These are phyloP conservation scores for Chondrosia reniformis DNA, from an alignment of 37 sponge, comb jelly and placozoan species.

Conservation along the genomic window DNA sequence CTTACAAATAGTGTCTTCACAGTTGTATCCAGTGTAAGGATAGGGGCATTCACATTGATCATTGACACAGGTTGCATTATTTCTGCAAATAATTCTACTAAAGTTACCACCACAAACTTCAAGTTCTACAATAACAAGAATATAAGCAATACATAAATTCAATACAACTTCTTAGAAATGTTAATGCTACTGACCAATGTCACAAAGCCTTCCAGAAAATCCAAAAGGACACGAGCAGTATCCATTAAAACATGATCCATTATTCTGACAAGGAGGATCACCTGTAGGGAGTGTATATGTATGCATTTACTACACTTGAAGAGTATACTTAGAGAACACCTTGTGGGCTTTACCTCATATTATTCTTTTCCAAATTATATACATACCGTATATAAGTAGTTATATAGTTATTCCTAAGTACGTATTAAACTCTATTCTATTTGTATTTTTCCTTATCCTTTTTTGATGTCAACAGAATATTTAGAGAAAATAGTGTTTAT, in stretches of 20 bases:
- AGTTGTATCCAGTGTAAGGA: conserved; percentile 9
- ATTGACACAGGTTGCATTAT: not conserved
- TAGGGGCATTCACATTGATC: not conserved
- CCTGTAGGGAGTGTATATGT: not conserved
- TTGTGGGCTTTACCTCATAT: too few species aligned
- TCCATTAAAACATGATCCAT: conserved; percentile 7
- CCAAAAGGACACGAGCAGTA: conserved; percentile 1
- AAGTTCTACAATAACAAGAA: not conserved
- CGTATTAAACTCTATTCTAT: too few species aligned
- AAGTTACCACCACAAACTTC: conserved; percentile 1
- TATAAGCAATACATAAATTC: not conserved
- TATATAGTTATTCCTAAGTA: too few species aligned
- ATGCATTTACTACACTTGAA: too few species aligned
- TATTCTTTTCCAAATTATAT: too few species aligned
- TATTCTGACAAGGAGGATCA: not conserved
- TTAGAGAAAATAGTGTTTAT: too few species aligned
- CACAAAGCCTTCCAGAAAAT: not conserved
- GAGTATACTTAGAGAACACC: too few species aligned
- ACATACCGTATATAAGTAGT: too few species aligned
- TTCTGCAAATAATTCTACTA: not conserved
- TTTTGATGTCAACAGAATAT: too few species aligned
- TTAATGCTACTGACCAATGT: not conserved
- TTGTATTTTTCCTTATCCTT: too few species aligned
- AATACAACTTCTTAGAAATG: not conserved
- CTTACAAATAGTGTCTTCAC: not conserved